Conservation (phyloP, 2,888 invertebrate genomes). For the Acheta domesticus region DNA sequence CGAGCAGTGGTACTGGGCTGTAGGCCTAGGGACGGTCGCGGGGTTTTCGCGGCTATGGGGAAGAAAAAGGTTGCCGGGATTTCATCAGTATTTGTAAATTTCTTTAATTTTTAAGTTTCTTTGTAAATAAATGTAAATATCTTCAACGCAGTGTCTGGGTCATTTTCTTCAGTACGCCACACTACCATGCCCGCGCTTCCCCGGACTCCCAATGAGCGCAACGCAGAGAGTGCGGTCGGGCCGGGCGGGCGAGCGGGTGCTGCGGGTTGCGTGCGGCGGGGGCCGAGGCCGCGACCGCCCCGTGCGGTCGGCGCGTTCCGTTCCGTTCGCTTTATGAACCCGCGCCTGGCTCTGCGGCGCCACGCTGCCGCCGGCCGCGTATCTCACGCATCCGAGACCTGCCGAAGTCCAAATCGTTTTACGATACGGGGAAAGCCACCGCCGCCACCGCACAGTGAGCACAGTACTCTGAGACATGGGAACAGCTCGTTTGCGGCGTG, state of each 20-base stretch:
- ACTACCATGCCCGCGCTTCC: no score
- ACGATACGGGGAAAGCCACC: background rate
- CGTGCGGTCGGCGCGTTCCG: background rate
- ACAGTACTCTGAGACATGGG: no score
- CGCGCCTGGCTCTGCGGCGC: background rate
- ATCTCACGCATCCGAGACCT: background rate
- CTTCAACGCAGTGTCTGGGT: no score
- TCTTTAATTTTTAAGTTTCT: no score
- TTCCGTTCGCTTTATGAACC: background rate
- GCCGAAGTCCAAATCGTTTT: constrained; percentile 1
- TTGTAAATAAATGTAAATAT: no score
- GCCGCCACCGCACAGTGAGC: background rate
- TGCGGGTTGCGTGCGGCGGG: background rate
- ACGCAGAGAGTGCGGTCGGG: background rate
- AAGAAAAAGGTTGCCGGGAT: no score
- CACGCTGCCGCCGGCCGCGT: background rate
- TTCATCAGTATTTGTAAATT: no score
- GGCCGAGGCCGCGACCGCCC: background rate
- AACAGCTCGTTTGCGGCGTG: no score
- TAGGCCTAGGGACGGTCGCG: no score
- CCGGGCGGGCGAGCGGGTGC: background rate
- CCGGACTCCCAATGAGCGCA: background rate
- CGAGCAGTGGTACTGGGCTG: no score
- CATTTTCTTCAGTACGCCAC: no score
- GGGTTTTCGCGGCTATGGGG: no score